Evolutionary conservation across 2,113 vertebrate species (phyloP), one percentile per base, ranked within the genome.

Genomic region (Salvelinus alpinus): DNA sequence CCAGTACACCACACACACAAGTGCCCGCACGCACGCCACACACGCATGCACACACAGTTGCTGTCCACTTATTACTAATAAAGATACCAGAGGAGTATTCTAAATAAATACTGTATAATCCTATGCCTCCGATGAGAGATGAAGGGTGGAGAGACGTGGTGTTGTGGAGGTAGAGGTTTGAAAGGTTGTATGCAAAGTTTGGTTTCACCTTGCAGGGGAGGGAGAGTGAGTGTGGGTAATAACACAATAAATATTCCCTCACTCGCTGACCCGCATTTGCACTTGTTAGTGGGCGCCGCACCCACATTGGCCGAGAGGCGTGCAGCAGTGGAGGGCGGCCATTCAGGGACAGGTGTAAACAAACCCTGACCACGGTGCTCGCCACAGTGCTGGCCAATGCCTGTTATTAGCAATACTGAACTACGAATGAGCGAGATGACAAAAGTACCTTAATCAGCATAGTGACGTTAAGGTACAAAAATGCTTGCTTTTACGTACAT

Each of bases 1-100:
- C 82, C 81, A 77, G 64, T 68, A 48, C 70, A 79, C 77, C 60
- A n/a, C 22, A 7, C 6, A 24, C 20, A 11, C 22, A 16, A 25
- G 22, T 25, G 18, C 54, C 9, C 9, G 11, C 12, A 25, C 18
- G 14, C n/a, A 38, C 67, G 7, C 67, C 48, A 51, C 48, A 13
- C 16, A 54, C 16, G 51, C 51, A 54, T 3, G 13, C 48, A 54
- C 16, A 54, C 51, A 5, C 16, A 18, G 81, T 79, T 34, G 29
- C 76, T n/a, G n/a, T 48, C 64, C 68, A 13, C 75, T 83, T 84
- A 84, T 84, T 87, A 81, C 79, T 68, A 54, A 71, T 79, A 81
- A 89, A 89, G 80, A 88, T 85, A 88, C 80, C 64, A 67, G 57
- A 68, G 73, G 84, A 91, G 89, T 91, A 90, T 88, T 89, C 84